Conservation (phyloP, 2,888 invertebrate species). For the Sinentomon sp. region DNA sequence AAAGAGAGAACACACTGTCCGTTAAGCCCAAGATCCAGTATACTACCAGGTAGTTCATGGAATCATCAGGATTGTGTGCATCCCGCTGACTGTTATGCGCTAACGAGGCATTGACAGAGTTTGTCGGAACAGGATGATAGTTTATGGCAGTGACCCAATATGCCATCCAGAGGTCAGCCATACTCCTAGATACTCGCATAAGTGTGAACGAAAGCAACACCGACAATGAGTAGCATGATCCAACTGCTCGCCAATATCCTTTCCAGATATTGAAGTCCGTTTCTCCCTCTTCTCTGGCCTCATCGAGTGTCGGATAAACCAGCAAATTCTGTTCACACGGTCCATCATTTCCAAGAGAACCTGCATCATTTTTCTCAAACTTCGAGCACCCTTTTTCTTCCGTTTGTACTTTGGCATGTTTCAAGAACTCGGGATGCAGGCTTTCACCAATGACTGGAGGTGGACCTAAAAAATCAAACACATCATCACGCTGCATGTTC, state of each 20-base stretch:
- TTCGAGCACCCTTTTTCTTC: too few species aligned
- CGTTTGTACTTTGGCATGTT: too few species aligned
- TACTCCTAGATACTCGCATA: slow-evolving; percentile 75
- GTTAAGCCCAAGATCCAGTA: slow-evolving; percentile 46
- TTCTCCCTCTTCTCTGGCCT: slow-evolving; percentile 29
- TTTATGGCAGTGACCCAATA: slow-evolving; percentile 45
- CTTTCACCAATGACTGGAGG: too few species aligned
- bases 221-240: slow-evolving; percentile 32
- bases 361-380: too few species aligned
- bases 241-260: slow-evolving; percentile 51
- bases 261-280: slow-evolving; percentile 44
- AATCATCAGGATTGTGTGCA: background rate
- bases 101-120: too few species aligned
- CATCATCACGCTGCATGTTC: too few species aligned
- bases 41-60: slow-evolving; percentile 31
- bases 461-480: too few species aligned
- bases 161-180: slow-evolving; percentile 79
- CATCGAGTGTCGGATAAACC: background rate
- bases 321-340: slow-evolving; percentile 4
- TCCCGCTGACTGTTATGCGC: too few species aligned
- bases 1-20: slow-evolving; percentile 60
- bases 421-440: too few species aligned
- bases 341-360: background rate
- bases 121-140: too few species aligned
- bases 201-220: slow-evolving; percentile 39